Evolutionary conservation across 2,113 vertebrate species (phyloP), one percentile per base, ranked within the genome.

Genomic region (Rhodinocichla rosea): DNA sequence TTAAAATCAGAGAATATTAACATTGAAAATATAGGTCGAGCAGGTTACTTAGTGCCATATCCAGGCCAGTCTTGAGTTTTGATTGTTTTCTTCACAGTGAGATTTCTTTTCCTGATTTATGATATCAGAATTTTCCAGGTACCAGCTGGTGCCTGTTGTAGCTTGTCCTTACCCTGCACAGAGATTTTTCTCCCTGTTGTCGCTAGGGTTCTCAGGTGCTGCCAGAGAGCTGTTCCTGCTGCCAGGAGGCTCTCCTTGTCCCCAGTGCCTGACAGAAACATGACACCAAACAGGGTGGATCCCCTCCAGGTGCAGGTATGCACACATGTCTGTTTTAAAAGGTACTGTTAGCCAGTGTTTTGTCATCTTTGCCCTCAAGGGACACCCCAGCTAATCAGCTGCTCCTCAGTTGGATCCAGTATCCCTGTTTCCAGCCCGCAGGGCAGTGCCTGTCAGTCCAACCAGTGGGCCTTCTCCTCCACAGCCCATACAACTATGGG

Each of bases 401-500:
- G 18, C 18, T 68, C 28, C 49, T 89, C 50, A 26, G 10, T 0
- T 91, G 21, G 32, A 68, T 28, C 4, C 1, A 0, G 10, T 44
- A 20, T 39, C 0, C 0, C 13, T 15, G 11, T 20, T 82, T 49
- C 14, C 69, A 53, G 28, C 13, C 49, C 6, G 0, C 30, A 39
- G 59, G 16, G 10, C 3, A 1, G 14, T 59, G 32, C 9, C 49
- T 59, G 12, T 27, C 60, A 40, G 49, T 39, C 33, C 3, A 8
- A 19, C 16, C 45, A 24, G 16, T 1, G 2, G 35, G 40, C 15
- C 17, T n/a, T 37, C 26, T 45, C 8, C 24, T 88, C 8, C n/a
- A 55, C 23, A 88, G 6, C 8, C 4, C 16, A 26, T n/a, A 35
- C 1, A 0, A 1, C 33, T 28, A 5, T 35, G 24, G 26, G 19